Percentiles rank a stretch among this genome's conserved stretches.
Conservation (phyloP, 1,140 invertebrate genomes). For the Lordiphosa stackelbergi region DNA sequence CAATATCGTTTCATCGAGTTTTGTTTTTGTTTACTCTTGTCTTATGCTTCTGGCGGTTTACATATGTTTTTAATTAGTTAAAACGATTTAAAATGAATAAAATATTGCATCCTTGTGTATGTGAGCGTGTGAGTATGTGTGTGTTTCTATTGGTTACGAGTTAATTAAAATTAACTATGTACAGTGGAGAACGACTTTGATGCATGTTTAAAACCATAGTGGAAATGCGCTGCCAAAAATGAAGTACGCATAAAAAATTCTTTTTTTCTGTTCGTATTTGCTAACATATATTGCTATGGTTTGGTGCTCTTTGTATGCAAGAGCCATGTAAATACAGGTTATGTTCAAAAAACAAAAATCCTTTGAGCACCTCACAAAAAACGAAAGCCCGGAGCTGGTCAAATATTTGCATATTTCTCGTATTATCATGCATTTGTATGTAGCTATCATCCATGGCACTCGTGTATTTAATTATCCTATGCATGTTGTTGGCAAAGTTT, state of each 20-base stretch:
- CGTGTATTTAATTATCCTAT: constrained; percentile 40
- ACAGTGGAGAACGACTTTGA: not conserved
- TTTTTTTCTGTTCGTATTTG: too few relatives aligned
- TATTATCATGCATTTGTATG: constrained; percentile 22
- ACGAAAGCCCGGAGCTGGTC: constrained; percentile 25
- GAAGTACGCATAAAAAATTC: constrained; percentile 26
- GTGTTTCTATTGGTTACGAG: constrained; percentile 13
- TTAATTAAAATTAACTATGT: constrained; percentile 50
- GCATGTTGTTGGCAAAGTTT: not conserved
- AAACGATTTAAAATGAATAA: constrained; percentile 61
- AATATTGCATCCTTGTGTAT: constrained; percentile 20
- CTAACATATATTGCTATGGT: constrained; percentile 13
- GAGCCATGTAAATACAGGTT: constrained; percentile 34
- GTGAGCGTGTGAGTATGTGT: constrained; percentile 17
- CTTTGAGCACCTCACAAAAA: constrained; percentile 29
- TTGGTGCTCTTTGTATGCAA: constrained; percentile 9
- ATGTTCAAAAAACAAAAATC: constrained; percentile 63
- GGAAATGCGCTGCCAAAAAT: constrained; percentile 42
- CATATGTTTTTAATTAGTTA: constrained; percentile 66
- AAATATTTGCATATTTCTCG: constrained; percentile 51
- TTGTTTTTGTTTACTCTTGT: constrained; percentile 39
- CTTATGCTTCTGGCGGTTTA: constrained; percentile 47
- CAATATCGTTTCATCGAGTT: constrained; percentile 20
- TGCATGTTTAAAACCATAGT: not conserved
- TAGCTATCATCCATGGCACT: constrained; percentile 14